Conservation (phyloP, 1,140 invertebrate genomes). For the Laupala kohalensis region DNA sequence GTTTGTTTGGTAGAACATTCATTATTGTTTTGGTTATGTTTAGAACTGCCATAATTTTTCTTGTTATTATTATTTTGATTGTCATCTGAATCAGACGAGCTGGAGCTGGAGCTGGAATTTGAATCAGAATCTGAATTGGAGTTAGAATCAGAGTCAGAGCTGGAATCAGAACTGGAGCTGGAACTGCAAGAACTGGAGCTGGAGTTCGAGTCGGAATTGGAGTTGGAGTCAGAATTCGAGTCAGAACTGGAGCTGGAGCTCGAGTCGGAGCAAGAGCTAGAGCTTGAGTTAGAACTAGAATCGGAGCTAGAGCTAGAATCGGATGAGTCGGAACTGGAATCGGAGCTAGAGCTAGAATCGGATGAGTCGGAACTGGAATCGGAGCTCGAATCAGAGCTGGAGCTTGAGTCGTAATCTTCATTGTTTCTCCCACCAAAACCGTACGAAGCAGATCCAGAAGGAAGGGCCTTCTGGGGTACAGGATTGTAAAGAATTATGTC, state of each 20-base stretch:
- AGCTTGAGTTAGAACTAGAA: slow-evolving; percentile 3
- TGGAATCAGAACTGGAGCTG: slow-evolving; percentile 18
- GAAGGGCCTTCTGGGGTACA: slow-evolving; percentile 13
- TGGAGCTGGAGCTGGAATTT: slow-evolving; percentile 11
- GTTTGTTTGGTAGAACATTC: not conserved
- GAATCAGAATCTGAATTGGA: not conserved
- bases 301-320: not conserved
- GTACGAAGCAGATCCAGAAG: too few relatives aligned
- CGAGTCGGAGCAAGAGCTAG: slow-evolving; percentile 5
- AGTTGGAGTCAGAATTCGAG: slow-evolving; percentile 15
- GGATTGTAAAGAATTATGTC: not conserved
- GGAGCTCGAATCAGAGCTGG: slow-evolving; percentile 2
- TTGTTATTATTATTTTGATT: too few relatives aligned
- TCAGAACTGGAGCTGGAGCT: slow-evolving; percentile 1
- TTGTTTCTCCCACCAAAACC: too few relatives aligned
- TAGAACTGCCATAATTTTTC: too few relatives aligned
- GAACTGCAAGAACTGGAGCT: not conserved
- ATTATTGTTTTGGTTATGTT: too few relatives aligned
- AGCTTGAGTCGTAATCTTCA: slow-evolving; percentile 2
- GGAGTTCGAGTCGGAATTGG: slow-evolving; percentile 13
- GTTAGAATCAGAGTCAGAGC: slow-evolving; percentile 1
- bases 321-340: slow-evolving; percentile 2
- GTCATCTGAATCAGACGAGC: not conserved
- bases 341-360: too few relatives aligned
- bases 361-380: slow-evolving; percentile 21